Percentiles rank a stretch among this genome's conserved stretches.
These are phyloP conservation scores for Herpetotheres cachinnans DNA, from an alignment of 2,113 vertebrate genomes.

Conservation along the genomic window DNA sequence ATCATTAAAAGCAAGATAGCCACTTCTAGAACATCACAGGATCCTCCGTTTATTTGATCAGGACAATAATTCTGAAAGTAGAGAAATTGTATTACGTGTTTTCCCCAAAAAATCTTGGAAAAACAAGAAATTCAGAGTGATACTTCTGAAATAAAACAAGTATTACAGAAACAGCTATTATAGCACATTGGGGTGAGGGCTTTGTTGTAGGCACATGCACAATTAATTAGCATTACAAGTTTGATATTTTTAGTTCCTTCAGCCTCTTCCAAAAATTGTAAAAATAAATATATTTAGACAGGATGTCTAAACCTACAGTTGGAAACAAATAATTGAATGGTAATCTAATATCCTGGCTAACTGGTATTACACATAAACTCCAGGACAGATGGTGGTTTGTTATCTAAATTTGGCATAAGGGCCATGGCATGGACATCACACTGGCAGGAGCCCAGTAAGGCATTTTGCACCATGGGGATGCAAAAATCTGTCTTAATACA, in stretches of 20 bases:
- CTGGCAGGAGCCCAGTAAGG: background rate
- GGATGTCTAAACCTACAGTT: background rate
- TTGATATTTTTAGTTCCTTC: background rate
- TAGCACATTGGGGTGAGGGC: background rate
- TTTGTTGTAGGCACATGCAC: background rate
- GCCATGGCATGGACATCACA: background rate
- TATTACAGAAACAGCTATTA: background rate
- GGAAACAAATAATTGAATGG: background rate
- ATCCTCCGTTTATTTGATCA: background rate
- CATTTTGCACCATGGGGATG: background rate
- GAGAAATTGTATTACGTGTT: background rate
- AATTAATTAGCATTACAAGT: background rate
- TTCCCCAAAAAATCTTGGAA: background rate
- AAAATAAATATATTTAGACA: background rate
- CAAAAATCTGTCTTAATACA: background rate
- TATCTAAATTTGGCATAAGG: background rate
- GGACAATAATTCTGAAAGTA: background rate
- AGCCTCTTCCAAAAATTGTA: background rate
- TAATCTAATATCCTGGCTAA: background rate
- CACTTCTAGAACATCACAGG: background rate
- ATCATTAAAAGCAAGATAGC: background rate
- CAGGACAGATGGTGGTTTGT: background rate
- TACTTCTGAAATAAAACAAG: background rate
- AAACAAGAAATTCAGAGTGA: background rate
- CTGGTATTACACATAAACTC: background rate